A percentile compares a stretch with the other conserved stretches of the same genome.
Evolutionary conservation across 2,797 vertebrate genomes (phyloP).

Genomic region (Manis pentadactyla): DNA sequence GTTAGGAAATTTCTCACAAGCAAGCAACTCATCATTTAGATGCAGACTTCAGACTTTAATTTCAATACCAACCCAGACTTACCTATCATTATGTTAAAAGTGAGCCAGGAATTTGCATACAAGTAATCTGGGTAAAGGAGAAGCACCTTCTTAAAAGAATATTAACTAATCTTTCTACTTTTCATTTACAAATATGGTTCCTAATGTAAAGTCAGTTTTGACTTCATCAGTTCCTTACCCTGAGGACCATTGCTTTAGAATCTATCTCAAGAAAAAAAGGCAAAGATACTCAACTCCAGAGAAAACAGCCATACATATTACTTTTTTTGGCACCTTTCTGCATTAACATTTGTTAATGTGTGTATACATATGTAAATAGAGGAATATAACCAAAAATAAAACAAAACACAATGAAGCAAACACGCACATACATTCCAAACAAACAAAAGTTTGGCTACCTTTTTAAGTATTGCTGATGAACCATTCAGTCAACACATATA

Average conservation of each 20-base stretch:
- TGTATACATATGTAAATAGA: not conserved
- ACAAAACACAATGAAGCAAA: not conserved
- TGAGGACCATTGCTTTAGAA: not conserved
- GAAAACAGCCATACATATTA: not conserved
- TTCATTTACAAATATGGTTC: not conserved
- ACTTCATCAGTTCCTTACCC: not conserved
- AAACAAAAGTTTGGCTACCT: not conserved
- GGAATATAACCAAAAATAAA: not conserved
- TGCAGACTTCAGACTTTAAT: slow-evolving; percentile 82
- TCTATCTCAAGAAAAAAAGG: not conserved
- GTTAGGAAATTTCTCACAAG: slow-evolving; percentile 83
- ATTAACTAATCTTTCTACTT: not conserved
- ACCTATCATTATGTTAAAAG: slow-evolving; percentile 67
- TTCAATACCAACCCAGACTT: slow-evolving; percentile 72
- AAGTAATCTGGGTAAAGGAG: slow-evolving; percentile 12
- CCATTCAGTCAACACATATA: not conserved
- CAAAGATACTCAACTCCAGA: not conserved
- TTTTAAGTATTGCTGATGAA: slow-evolving; percentile 16
- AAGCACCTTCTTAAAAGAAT: slow-evolving; percentile 52
- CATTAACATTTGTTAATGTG: slow-evolving; percentile 21
- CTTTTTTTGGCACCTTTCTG: not conserved
- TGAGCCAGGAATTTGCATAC: slow-evolving; percentile 10
- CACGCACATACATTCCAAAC: not conserved
- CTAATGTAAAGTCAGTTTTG: not conserved
- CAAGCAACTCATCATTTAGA: slow-evolving; percentile 75